phyloP scores from a whole-genome alignment of 2,888 invertebrate species.

The Epistrophe grossulariae region DNA sequence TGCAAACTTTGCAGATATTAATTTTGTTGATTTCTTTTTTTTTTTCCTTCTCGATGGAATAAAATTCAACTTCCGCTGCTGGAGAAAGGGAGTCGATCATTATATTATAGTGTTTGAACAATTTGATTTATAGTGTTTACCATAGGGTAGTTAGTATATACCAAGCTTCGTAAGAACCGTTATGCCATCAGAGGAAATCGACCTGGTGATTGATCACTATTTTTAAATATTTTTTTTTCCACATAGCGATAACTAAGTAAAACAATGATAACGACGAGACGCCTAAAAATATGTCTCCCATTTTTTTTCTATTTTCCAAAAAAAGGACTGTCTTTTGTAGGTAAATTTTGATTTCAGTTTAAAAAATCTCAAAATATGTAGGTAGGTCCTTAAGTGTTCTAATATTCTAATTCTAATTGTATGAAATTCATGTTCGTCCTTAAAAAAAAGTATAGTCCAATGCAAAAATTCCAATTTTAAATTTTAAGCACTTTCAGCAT shows the following conservation, averaged over 20 bases:
- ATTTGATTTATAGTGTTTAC: conserved; percentile 74
- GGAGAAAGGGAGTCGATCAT: conserved; percentile 19
- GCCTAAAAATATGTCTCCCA: neutral
- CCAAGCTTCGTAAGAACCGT: neutral
- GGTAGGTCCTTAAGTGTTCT: neutral
- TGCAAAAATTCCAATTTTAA: too few relatives aligned
- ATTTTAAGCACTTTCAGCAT: neutral
- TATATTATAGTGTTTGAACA: conserved; percentile 67
- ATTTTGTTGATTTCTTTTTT: conserved; percentile 68
- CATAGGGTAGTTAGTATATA: conserved; percentile 15
- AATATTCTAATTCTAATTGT: neutral
- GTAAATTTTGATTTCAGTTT: too few relatives aligned
- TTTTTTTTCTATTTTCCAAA: too few relatives aligned
- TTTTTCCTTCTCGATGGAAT: neutral
- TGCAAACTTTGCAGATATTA: conserved; percentile 75
- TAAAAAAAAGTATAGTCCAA: too few relatives aligned
- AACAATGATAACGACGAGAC: neutral
- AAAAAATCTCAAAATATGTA: too few relatives aligned
- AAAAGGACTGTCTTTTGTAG: too few relatives aligned
- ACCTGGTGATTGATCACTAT: conserved; percentile 13
- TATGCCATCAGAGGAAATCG: neutral
- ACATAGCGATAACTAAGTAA: neutral
- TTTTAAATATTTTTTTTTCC: neutral
- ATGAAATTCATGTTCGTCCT: too few relatives aligned
- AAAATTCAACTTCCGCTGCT: conserved; percentile 33